Conservation (phyloP, 2,888 invertebrate genomes). For the Frankliniella intonsa region DNA sequence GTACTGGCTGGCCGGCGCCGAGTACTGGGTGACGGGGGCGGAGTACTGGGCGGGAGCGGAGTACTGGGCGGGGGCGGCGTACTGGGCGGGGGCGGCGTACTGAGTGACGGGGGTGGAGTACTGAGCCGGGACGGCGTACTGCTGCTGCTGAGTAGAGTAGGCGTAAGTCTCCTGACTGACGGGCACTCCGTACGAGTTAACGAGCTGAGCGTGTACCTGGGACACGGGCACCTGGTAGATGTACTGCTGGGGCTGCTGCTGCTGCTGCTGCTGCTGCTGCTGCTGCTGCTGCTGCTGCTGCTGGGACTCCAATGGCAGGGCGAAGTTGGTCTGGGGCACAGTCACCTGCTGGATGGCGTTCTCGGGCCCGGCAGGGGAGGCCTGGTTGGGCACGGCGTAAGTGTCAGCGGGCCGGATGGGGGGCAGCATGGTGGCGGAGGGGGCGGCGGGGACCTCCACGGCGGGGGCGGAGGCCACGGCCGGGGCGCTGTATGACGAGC, state of each 20-base stretch:
- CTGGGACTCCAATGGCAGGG: constrained; percentile 15
- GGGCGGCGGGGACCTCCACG: background rate
- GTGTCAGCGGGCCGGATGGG: background rate
- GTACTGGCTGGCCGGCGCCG: background rate
- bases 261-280: background rate
- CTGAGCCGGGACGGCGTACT: background rate
- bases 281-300: background rate
- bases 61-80: background rate
- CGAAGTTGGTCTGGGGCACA: background rate
- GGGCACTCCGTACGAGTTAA: constrained; percentile 8
- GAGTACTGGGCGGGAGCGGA: background rate
- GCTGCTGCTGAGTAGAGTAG: background rate
- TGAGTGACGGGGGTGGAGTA: background rate
- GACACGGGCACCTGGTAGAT: background rate
- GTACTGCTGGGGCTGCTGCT: background rate
- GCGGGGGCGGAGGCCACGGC: background rate
- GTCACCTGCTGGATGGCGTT: constrained; percentile 1
- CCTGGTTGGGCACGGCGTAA: background rate
- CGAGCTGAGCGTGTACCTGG: background rate
- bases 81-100: constrained; percentile 1
- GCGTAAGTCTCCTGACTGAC: constrained; percentile 8
- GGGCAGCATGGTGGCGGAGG: constrained; percentile 7
- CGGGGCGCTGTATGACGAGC: background rate
- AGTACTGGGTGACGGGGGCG: constrained; percentile 5
- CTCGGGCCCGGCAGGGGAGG: background rate